These are phyloP conservation scores for Margaritifera margaritifera DNA, from an alignment of 2,888 invertebrate genomes.

Conservation along the genomic window DNA sequence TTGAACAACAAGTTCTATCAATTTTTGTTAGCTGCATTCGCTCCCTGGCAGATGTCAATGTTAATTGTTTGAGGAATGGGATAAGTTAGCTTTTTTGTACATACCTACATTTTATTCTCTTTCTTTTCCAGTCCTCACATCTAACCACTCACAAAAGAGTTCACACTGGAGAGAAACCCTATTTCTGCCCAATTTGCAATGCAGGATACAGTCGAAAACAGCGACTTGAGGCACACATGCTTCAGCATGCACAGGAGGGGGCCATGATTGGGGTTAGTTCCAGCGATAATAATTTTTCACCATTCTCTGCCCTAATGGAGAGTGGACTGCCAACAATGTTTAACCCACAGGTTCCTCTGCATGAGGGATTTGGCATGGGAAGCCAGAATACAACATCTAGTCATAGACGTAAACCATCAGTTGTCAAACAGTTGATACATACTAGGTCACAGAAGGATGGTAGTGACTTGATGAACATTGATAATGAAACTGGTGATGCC, in stretches of 20 bases:
- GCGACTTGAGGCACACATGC: slow-evolving; percentile 43
- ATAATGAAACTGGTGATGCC: no score
- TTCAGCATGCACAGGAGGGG: slow-evolving; percentile 16
- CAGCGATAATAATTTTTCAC: slow-evolving; percentile 1
- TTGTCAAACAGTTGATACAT: slow-evolving; percentile 18
- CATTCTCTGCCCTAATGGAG: neutral
- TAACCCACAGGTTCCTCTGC: no score
- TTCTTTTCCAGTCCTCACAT: slow-evolving; percentile 42
- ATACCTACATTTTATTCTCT: no score
- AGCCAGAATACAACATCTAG: neutral
- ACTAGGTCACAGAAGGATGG: no score
- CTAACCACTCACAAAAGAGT: slow-evolving; percentile 53
- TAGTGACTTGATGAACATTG: no score
- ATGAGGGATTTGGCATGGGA: no score
- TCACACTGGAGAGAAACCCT: slow-evolving; percentile 52
- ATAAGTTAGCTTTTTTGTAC: no score
- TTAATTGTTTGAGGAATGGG: no score
- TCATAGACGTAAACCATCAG: slow-evolving; percentile 28
- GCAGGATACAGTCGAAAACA: slow-evolving; percentile 50
- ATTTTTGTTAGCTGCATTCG: no score
- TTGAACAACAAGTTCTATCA: no score
- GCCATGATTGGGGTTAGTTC: slow-evolving; percentile 1
- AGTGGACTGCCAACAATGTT: no score
- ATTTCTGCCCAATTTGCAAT: slow-evolving; percentile 48
- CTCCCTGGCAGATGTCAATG: no score